These are phyloP conservation scores for Brachypteracias leptosomus DNA, from an alignment of 2,113 vertebrate species.

Conservation along the genomic window DNA sequence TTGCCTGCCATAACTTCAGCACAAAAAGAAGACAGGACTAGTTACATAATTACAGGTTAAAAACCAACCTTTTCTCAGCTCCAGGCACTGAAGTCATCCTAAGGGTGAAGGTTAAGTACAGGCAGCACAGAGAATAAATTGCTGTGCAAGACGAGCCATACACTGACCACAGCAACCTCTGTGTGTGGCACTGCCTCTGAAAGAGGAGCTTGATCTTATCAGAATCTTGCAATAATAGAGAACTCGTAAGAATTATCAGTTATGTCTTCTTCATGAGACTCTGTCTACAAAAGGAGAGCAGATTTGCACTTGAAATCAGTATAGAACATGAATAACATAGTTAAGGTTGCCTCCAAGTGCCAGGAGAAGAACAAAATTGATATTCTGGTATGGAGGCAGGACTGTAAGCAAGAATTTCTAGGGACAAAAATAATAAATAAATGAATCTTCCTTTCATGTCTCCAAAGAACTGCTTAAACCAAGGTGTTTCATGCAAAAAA, in stretches of 20 bases:
- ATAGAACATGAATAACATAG: not conserved
- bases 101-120: not conserved
- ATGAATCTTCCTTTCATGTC: not conserved
- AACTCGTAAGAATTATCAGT: not conserved
- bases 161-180: not conserved
- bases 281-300: not conserved
- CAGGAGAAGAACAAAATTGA: not conserved
- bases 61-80: not conserved
- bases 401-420: not conserved
- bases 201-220: not conserved
- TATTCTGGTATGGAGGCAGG: not conserved
- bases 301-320: not conserved
- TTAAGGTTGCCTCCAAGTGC: not conserved
- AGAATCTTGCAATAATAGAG: not conserved
- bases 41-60: constrained; percentile 38
- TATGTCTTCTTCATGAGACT: not conserved
- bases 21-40: not conserved
- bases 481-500: not conserved
- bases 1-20: not conserved
- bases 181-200: not conserved
- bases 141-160: not conserved
- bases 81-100: not conserved
- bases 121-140: not conserved
- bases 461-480: not conserved
- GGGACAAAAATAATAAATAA: not conserved